A percentile compares a stretch with the other conserved stretches of the same genome.
Evolutionary conservation across 2,113 vertebrate genomes (phyloP).

Genomic region (Sphyrna mokarran): DNA sequence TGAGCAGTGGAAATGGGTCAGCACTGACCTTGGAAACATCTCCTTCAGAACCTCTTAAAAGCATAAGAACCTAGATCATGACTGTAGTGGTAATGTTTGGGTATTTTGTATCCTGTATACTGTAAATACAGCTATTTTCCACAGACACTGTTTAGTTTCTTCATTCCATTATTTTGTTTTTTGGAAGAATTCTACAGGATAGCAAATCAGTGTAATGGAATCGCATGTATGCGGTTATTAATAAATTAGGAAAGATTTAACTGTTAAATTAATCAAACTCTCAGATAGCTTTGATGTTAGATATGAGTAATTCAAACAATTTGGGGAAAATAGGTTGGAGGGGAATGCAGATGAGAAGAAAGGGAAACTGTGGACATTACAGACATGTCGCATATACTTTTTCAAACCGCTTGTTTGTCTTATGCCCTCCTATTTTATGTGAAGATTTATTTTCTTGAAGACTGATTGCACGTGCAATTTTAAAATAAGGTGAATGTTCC

Average conservation of each 20-base stretch:
- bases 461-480: background rate
- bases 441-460: background rate
- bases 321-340: background rate
- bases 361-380: background rate
- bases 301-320: background rate
- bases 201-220: background rate
- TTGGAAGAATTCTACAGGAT: background rate
- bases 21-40: constrained; percentile 12
- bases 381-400: background rate
- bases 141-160: background rate
- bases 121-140: constrained; percentile 29
- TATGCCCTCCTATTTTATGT: background rate
- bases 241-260: constrained; percentile 7
- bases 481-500: background rate
- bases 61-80: background rate
- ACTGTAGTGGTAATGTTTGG: background rate
- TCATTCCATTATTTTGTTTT: background rate
- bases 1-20: background rate
- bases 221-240: background rate
- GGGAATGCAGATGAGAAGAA: background rate
- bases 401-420: background rate
- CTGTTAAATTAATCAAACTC: background rate
- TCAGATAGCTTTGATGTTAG: background rate
- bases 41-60: background rate
- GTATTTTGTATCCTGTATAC: background rate